phyloP scores from a whole-genome alignment of 2,113 vertebrate genomes.

The Myanophis thanlyinensis region DNA sequence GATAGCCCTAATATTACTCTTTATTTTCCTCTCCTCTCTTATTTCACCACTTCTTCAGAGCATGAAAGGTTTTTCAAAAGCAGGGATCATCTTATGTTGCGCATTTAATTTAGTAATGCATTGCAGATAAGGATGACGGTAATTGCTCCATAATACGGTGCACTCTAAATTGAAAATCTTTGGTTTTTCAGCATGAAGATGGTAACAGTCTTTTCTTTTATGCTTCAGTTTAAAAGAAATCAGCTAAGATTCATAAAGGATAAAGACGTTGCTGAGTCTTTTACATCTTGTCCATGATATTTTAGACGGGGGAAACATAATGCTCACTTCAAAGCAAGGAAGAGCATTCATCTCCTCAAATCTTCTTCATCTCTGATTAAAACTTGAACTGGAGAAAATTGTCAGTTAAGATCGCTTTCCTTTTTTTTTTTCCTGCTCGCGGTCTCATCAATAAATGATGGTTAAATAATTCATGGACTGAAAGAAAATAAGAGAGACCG shows the following conservation, averaged over 20 bases:
- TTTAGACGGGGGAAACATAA: neutral
- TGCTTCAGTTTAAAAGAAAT: neutral
- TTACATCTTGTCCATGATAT: neutral
- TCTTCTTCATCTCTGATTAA: neutral
- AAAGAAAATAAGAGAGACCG: neutral
- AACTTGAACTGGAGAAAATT: neutral
- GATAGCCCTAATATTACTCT: neutral
- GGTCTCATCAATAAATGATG: neutral
- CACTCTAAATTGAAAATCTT: neutral
- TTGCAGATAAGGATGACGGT: neutral
- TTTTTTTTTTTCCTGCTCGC: neutral
- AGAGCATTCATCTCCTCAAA: neutral
- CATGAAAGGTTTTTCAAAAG: neutral
- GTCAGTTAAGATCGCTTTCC: neutral
- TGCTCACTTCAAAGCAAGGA: neutral
- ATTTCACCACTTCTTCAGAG: neutral
- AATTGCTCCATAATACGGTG: neutral
- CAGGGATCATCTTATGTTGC: neutral
- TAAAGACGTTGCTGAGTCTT: neutral
- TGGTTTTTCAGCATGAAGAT: neutral
- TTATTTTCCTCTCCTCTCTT: neutral
- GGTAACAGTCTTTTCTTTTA: neutral
- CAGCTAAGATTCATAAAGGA: neutral
- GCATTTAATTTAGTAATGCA: neutral
- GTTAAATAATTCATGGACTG: neutral